Evolutionary conservation across 1,140 invertebrate genomes (phyloP), one percentile per base, ranked within the genome.

Genomic region (Habropoda laboriosa): DNA sequence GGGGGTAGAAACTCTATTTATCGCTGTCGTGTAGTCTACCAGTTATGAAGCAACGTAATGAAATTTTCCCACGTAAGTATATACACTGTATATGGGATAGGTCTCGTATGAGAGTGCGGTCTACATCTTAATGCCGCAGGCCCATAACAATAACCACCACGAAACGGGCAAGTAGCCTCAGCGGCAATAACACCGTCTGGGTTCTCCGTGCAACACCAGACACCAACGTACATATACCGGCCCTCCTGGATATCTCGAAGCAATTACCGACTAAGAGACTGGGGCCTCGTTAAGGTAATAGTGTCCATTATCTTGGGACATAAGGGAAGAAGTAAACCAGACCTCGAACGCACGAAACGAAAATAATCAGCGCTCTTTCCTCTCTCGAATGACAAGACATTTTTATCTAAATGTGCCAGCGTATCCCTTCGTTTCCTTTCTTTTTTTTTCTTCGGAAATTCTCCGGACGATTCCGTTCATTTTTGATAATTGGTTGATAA

Each of bases 201-300:
- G 67, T 72, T 78, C 86, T 81, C 75, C 80, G 80, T 83, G 83
- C 83, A 86, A 86, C 85, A 86, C 80, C 53, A 79, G 83, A 72
- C 84, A 78, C 72, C 77, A 66, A 80, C 73, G 75, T 86, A 80
- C 82, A 60, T 60, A 49, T 70, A 82, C 66, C 68, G 66, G 77
- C 79, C 61, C 83, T 80, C 79, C 30, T 79, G 86, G 82, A 91
- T 92, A 92, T 92, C 90, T 92, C 89, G 83, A 89, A 90, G 91
- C 91, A 92, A 92, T 92, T 92, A 92, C 91, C 86, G 87, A 88
- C 89, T 92, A 91, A 91, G 90, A 91, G 88, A 90, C 90, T 90
- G 86, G 87, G 85, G 89, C 86, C 91, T 91, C 92, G 89, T 92
- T 92, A 90, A 91, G 90, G 89, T 92, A 92, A 92, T 92, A 90